Evolutionary conservation across 2,797 vertebrate genomes (phyloP).

Genomic region (Gadopsis bispinosus): DNA sequence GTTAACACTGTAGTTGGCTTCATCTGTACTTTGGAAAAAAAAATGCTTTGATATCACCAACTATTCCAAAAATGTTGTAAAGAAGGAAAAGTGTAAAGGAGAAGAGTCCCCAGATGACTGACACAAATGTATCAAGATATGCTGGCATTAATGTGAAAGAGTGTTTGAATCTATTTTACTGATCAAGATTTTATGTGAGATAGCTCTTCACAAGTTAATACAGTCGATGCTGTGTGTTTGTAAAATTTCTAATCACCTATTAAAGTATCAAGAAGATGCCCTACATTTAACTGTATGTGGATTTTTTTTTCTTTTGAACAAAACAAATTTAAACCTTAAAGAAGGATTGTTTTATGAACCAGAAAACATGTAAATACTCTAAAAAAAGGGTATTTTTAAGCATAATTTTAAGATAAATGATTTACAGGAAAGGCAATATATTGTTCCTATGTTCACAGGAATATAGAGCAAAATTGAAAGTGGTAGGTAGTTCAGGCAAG

Average conservation of each 20-base stretch:
- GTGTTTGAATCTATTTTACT: not conserved
- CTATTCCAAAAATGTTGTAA: not conserved
- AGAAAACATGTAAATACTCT: not conserved
- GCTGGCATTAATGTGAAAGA: not conserved
- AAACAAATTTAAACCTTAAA: not conserved
- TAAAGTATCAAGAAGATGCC: not conserved
- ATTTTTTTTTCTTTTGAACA: not conserved
- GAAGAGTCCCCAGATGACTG: not conserved
- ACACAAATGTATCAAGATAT: not conserved
- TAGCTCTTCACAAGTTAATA: not conserved
- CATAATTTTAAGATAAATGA: not conserved
- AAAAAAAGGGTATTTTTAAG: not conserved
- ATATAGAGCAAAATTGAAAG: not conserved
- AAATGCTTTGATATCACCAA: not conserved
- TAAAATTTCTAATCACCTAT: not conserved
- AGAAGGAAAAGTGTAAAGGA: not conserved
- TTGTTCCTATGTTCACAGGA: not conserved
- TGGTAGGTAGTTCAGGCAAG: not conserved
- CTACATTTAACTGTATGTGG: not conserved
- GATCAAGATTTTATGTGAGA: not conserved
- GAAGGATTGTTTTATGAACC: not conserved
- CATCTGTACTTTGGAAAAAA: not conserved
- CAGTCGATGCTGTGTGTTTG: not conserved
- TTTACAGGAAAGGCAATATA: not conserved
- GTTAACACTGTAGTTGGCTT: not conserved